phyloP scores from a whole-genome alignment of 1,140 invertebrate genomes.

The Tetramorium alpestre region DNA sequence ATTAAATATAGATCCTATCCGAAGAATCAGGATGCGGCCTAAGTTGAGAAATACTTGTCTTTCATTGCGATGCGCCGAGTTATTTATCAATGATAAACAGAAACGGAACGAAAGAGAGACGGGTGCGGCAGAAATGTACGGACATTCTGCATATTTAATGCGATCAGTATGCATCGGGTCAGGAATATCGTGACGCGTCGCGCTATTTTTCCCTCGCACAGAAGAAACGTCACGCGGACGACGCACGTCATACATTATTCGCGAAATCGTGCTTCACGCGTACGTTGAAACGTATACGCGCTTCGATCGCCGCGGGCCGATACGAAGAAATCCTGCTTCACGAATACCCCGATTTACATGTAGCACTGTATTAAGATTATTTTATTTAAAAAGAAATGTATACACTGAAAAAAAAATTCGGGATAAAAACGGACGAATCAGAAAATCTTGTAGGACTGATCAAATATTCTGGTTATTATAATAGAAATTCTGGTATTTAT shows the following conservation, averaged over 20 bases:
- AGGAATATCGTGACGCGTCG: constrained; percentile 58
- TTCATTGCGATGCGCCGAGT: not conserved
- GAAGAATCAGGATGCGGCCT: not conserved
- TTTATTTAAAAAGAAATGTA: not conserved
- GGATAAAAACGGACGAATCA: too few relatives aligned
- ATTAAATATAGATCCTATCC: not conserved
- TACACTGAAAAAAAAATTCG: too few relatives aligned
- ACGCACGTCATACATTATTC: constrained; percentile 37
- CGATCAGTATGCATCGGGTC: constrained; percentile 64
- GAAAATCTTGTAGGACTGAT: too few relatives aligned
- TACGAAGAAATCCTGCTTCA: not conserved
- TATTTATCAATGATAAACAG: constrained; percentile 44
- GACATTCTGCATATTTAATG: constrained; percentile 66
- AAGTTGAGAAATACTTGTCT: not conserved
- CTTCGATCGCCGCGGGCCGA: not conserved
- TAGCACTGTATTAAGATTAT: not conserved
- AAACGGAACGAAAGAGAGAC: not conserved
- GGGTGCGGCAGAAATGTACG: constrained; percentile 30
- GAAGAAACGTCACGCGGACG: constrained; percentile 13
- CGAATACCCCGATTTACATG: not conserved
- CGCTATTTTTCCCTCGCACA: constrained; percentile 51
- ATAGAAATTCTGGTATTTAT: too few relatives aligned
- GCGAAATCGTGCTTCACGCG: not conserved
- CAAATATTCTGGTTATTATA: too few relatives aligned
- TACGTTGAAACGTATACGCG: constrained; percentile 5